Conservation (phyloP, 92 coral and sea anemone genomes). For the Palythoa grandiflora region DNA sequence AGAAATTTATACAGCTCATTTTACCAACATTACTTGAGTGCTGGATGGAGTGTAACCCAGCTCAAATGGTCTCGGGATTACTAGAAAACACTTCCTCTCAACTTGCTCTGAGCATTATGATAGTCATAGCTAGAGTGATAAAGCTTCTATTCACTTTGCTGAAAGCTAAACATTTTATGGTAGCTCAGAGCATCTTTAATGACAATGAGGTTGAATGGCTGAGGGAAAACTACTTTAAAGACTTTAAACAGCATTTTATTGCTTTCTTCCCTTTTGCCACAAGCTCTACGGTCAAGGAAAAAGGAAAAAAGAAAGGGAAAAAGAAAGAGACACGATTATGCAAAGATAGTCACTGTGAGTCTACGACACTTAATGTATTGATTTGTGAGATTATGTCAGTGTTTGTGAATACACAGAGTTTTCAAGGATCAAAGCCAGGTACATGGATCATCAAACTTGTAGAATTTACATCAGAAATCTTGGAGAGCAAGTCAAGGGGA, state of each 20-base stretch:
- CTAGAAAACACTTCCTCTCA: constrained; percentile 66
- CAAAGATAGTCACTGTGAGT: constrained; percentile 21
- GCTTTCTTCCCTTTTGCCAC: constrained; percentile 78
- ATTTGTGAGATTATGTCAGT: constrained; percentile 81
- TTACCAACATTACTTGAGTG: constrained; percentile 88
- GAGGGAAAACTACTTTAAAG: constrained; percentile 60
- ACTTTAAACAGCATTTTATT: constrained; percentile 78
- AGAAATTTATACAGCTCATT: constrained; percentile 68
- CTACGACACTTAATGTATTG: constrained; percentile 58
- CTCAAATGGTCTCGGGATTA: constrained; percentile 76
- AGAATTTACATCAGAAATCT: constrained; percentile 65
- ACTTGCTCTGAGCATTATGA: constrained; percentile 61
- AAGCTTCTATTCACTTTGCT: constrained; percentile 70
- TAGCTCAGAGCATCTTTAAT: not conserved
- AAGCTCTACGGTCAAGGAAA: constrained; percentile 20
- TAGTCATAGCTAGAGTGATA: constrained; percentile 73
- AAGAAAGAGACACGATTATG: constrained; percentile 34
- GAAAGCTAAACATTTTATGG: constrained; percentile 14
- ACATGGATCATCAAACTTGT: constrained; percentile 53
- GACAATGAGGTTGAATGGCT: constrained; percentile 30
- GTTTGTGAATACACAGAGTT: constrained; percentile 16
- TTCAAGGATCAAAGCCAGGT: constrained; percentile 10
- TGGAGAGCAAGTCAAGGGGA: constrained; percentile 55
- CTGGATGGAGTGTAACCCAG: constrained; percentile 95
- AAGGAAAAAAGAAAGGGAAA: constrained; percentile 62